These are phyloP conservation scores for Orius laevigatus DNA, from an alignment of 1,140 invertebrate species.

Conservation along the genomic window DNA sequence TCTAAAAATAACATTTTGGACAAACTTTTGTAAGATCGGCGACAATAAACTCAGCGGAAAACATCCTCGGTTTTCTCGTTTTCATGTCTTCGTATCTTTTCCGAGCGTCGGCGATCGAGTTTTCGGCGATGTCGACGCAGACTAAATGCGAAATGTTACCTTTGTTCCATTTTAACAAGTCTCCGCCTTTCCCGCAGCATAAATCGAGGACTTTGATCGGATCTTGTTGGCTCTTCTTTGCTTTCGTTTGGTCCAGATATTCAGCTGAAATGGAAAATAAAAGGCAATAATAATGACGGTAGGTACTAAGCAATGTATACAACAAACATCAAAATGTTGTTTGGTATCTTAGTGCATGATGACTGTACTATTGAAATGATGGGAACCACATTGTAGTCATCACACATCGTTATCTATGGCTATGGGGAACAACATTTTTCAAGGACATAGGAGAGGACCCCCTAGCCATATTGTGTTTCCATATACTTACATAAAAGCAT, in stretches of 20 bases:
- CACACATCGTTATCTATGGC: neutral
- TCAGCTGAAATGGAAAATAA: slow-evolving; percentile 31
- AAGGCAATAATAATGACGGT: slow-evolving; percentile 1
- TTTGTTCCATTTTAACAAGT: slow-evolving; percentile 89
- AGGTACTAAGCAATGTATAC: no score
- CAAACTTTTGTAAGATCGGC: slow-evolving; percentile 76
- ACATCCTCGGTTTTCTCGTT: slow-evolving; percentile 32
- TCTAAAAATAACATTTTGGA: neutral
- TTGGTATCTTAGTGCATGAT: no score
- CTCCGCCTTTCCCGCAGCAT: slow-evolving; percentile 82
- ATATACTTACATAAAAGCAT: slow-evolving; percentile 60
- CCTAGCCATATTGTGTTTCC: neutral
- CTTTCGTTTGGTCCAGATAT: slow-evolving; percentile 44
- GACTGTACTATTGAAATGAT: no score
- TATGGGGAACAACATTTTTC: neutral
- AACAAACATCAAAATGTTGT: neutral
- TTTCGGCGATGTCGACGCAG: slow-evolving; percentile 85
- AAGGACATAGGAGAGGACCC: neutral
- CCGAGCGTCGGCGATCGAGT: slow-evolving; percentile 77
- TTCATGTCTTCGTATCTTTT: slow-evolving; percentile 45
- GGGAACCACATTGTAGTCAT: no score
- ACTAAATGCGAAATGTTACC: slow-evolving; percentile 69
- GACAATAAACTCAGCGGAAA: slow-evolving; percentile 78
- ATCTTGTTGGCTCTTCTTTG: slow-evolving; percentile 37
- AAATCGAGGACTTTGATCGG: slow-evolving; percentile 50